Percentiles rank a stretch among this genome's conserved stretches.
Conservation (phyloP, 2,888 invertebrate genomes). For the Zaprionus lineosus region DNA sequence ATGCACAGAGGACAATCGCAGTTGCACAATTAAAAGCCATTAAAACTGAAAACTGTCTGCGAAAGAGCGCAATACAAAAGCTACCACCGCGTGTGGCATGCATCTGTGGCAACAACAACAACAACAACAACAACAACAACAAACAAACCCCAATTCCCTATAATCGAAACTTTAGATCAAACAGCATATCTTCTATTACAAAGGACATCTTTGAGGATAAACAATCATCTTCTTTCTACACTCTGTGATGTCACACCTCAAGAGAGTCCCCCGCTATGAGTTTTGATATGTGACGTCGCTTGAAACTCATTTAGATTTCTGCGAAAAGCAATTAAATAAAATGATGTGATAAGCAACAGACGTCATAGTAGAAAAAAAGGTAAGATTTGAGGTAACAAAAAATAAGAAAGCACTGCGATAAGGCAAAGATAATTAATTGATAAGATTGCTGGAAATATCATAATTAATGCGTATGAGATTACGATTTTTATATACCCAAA, state of each 20-base stretch:
- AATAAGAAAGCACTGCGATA: too few species aligned
- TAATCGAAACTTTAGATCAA: too few species aligned
- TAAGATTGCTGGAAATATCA: background rate
- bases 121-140: background rate
- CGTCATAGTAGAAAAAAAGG: slow-evolving; percentile 50
- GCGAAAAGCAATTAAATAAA: slow-evolving; percentile 41
- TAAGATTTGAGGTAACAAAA: slow-evolving; percentile 12
- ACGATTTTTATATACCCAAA: too few species aligned
- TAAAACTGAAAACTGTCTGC: slow-evolving; percentile 72
- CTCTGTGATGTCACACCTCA: too few species aligned
- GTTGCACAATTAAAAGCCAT: slow-evolving; percentile 74
- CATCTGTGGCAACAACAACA: slow-evolving; percentile 1
- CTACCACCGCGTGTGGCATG: slow-evolving; percentile 8
- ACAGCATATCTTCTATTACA: too few species aligned
- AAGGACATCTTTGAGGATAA: too few species aligned
- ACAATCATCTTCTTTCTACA: too few species aligned
- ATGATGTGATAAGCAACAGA: slow-evolving; percentile 34
- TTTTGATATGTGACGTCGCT: slow-evolving; percentile 60
- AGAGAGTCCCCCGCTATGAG: too few species aligned
- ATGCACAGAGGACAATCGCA: background rate
- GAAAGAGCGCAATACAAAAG: slow-evolving; percentile 36
- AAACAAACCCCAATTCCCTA: background rate
- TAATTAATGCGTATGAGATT: too few species aligned
- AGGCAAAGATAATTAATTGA: slow-evolving; percentile 7
- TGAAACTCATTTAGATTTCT: too few species aligned